Conservation (phyloP, 2,797 vertebrate species). For the Ceyx erithaca region DNA sequence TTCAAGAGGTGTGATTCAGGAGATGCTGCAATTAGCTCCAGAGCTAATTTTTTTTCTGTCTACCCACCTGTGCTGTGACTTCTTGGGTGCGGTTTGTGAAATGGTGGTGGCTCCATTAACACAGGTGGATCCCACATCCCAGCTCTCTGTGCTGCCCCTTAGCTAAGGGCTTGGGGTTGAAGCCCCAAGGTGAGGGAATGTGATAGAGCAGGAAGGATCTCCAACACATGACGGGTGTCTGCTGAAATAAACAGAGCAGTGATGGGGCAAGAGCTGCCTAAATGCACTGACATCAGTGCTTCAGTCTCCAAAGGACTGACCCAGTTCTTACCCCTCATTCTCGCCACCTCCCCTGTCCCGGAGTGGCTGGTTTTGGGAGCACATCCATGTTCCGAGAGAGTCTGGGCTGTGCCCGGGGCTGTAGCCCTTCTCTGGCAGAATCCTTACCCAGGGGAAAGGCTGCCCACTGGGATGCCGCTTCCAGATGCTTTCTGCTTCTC, state of each 20-base stretch:
- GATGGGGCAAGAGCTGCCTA: not conserved
- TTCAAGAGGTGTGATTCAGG: not conserved
- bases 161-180: not conserved
- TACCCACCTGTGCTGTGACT: rapidly evolving
- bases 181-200: rapidly evolving
- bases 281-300: not conserved
- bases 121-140: rapidly evolving
- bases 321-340: rapidly evolving
- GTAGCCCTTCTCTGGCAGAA: not conserved
- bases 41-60: not conserved
- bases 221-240: rapidly evolving
- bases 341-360: rapidly evolving
- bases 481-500: not conserved
- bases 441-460: not conserved
- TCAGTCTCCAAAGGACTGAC: not conserved
- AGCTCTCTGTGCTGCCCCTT: not conserved
- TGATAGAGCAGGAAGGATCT: rapidly evolving
- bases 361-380: rapidly evolving
- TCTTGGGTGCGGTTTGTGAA: not conserved
- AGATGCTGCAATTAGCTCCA: not conserved
- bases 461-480: not conserved
- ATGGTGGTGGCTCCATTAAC: not conserved
- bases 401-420: not conserved
- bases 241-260: not conserved
- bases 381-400: rapidly evolving